Evolutionary conservation across 2,113 vertebrate species (phyloP), one percentile per base, ranked within the genome.

Genomic region (Eptatretus burgeri): DNA sequence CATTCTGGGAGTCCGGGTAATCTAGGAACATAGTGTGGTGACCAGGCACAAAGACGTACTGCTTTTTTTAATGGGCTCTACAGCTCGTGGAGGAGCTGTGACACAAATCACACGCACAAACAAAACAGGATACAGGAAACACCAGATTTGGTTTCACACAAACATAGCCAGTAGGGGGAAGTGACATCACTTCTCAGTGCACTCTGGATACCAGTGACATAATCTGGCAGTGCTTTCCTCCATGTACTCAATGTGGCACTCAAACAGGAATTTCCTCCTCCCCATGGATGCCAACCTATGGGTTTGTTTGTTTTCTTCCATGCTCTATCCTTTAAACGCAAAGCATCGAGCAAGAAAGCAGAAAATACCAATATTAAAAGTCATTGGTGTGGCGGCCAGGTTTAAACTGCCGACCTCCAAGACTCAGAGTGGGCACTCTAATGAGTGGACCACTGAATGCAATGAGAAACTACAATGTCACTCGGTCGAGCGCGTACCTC

Each of bases 1-100:
- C 91, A 0, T 87, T 83, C 72, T 86, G 84, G 0, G 91, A 98
- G 66, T 98, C 91, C 0, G 91, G 91, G 69, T 95, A 98, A 74
- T 98, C 91, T 98, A 69, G 9, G 50, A 19, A 51, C 2, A 27
- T n/a, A 41, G 52, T 0, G 3, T n/a, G 51, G 52, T 16, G 49
- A 13, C 16, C 27, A 27, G n/a, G 51, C 16, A 5, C 62, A 5
- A 10, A 1, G 41, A 5, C 13, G 13, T 9, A 2, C 1, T 14
- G 13, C 63, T 27, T 49, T 56, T 27, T 19, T 3, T 5, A 3
- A 2, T 14, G 4, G 8, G 49, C 10, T 13, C 50, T 2, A 7
- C 7, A 13, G 51, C 18, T 63, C 5, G n/a, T 14, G 62, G 18
- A 50, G 8, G 13, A 16, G 8, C n/a, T 50, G n/a, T 10, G 50